phyloP scores from a whole-genome alignment of 2,113 vertebrate species.

The Zeus faber region DNA sequence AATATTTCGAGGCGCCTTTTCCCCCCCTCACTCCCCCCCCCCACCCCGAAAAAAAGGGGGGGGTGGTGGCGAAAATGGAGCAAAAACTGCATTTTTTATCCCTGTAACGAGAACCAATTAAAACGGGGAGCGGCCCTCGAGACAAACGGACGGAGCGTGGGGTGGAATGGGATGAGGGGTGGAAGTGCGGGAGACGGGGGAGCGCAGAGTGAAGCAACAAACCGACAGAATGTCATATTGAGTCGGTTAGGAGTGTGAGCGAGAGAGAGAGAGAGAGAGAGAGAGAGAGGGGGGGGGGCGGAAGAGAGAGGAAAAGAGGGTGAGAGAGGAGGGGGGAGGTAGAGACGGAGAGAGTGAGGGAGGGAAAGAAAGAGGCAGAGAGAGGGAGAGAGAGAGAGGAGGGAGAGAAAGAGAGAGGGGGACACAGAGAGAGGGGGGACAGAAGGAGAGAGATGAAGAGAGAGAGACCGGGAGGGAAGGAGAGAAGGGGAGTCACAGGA shows the following conservation, averaged over 20 bases:
- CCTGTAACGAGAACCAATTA: conserved; percentile 58
- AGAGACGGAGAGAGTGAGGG: not conserved
- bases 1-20: conserved; percentile 44
- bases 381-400: not conserved
- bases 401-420: not conserved
- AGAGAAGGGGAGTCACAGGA: too few relatives aligned
- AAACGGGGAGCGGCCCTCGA: conserved; percentile 28
- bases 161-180: not conserved
- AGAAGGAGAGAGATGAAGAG: not conserved
- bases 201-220: too few relatives aligned
- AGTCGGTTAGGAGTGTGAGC: too few relatives aligned
- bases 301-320: not conserved
- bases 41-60: too few relatives aligned
- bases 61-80: conserved; percentile 37
- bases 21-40: too few relatives aligned
- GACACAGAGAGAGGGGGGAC: not conserved
- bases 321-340: not conserved
- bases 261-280: not conserved
- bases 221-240: too few relatives aligned
- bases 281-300: not conserved
- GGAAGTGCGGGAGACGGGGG: too few relatives aligned
- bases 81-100: conserved; percentile 46
- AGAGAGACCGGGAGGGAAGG: not conserved
- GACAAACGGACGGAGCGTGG: conserved; percentile 18
- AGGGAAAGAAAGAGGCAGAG: not conserved